phyloP scores from a whole-genome alignment of 2,888 invertebrate species.

The Kryphioiulus occultus region DNA sequence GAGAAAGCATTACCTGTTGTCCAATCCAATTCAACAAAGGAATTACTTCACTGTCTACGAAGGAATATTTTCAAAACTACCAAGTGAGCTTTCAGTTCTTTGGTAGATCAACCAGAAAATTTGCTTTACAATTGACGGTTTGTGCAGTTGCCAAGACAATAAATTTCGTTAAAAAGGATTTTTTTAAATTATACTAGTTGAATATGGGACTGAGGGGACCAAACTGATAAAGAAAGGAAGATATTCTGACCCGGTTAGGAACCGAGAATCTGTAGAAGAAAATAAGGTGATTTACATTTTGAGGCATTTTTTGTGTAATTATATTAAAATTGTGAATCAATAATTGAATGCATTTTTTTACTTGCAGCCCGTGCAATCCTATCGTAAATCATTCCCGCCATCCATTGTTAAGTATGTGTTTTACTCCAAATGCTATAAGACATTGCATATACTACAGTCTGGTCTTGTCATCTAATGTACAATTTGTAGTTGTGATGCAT shows the following conservation, averaged over 20 bases:
- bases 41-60: conserved; percentile 88
- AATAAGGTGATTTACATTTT: not conserved
- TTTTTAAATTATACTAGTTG: not conserved
- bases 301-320: no score
- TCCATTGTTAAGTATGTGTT: not conserved
- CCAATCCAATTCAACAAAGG: conserved; percentile 76
- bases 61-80: conserved; percentile 72
- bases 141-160: not conserved
- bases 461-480: no score
- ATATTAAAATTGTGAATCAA: not conserved
- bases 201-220: not conserved
- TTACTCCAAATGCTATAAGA: no score
- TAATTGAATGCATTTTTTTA: not conserved
- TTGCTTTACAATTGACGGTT: no score
- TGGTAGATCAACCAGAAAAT: no score
- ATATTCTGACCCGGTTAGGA: not conserved
- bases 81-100: not conserved
- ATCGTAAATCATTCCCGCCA: conserved; percentile 3
- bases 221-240: not conserved
- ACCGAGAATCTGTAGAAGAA: not conserved
- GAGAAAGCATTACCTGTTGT: conserved; percentile 78
- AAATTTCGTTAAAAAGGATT: not conserved
- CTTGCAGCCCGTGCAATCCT: not conserved
- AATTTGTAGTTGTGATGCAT: no score
- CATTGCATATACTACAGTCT: no score